Base-by-base conservation (phyloP, 2,113 vertebrate genomes). In the Brevimyrus niger region DNA sequence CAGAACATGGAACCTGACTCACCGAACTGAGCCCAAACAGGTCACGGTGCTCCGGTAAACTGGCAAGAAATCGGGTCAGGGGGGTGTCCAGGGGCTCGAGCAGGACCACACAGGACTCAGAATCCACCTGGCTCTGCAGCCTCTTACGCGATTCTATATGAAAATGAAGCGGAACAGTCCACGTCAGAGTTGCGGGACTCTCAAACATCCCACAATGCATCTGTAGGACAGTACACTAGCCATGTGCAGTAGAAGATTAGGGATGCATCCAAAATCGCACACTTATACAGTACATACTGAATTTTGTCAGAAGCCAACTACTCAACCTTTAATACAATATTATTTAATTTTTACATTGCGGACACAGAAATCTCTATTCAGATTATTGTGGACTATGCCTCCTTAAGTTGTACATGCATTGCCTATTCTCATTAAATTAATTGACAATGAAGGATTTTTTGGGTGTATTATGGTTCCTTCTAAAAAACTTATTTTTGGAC, bases 61-160 rank as follows among this genome's bases (percentile, higher is more conserved):
- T 97, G 0, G 93, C 92, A 51, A 99, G 93, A 91, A 97, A 98
- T 44, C 94, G 95, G 0, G 97, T 96, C 17, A 95, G 91, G 0
- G 96, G 91, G 0, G 95, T 97, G 91, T 97, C 97, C 92, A 99
- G 94, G 15, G 94, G 96, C 89, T 98, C 96, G 65, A 99, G 93
- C 13, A 99, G 91, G 90, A 99, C 88, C 90, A 99, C 88, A 0
- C 97, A 96, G 0, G 96, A 97, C 15, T 95, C 92, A 0, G 95
- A 92, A 0, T 87, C 93, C 55, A 98, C 94, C 7, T 65, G 94
- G 27, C 94, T 95, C 87, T 97, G 94, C 23, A 96, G 35, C 89
- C 92, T 96, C 80, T 94, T 91, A 76, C 95, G 94, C 8, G 96
- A 95, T 17, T 94, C 98, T 99, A 93, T n/a, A 93, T 85, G 88